phyloP scores from a whole-genome alignment of 53 echinoderm and acorn worm genomes.

The Holothuria scabra region DNA sequence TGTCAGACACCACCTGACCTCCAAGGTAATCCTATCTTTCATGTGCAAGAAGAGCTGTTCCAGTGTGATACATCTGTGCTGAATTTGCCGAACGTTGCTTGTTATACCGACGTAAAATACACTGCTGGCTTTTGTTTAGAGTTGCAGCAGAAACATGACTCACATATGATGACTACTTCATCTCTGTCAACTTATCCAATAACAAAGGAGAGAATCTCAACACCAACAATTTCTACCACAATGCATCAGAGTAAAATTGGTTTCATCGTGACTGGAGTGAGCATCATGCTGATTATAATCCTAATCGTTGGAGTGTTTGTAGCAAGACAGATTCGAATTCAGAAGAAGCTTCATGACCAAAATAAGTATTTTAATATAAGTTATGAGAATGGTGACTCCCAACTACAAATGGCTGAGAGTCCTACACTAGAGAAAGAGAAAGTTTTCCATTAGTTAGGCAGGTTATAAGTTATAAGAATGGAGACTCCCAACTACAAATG shows the following conservation, averaged over 20 bases:
- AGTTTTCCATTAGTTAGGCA: background rate
- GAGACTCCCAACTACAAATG: constrained; percentile 26
- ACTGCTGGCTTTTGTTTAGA: constrained; percentile 11
- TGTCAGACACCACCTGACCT: constrained; percentile 4
- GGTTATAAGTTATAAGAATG: background rate
- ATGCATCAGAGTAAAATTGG: background rate
- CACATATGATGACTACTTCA: background rate
- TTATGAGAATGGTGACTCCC: constrained; percentile 34
- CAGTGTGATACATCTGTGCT: constrained; percentile 8
- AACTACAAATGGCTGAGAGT: constrained; percentile 38
- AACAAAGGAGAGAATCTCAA: background rate
- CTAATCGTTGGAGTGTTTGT: constrained; percentile 1
- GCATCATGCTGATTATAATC: background rate
- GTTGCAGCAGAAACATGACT: background rate
- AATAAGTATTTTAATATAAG: constrained; percentile 51
- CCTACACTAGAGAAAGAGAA: constrained; percentile 27
- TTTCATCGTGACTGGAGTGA: background rate
- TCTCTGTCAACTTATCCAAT: background rate
- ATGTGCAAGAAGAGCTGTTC: background rate
- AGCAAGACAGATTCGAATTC: background rate
- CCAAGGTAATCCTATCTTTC: constrained; percentile 1
- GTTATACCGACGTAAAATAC: background rate
- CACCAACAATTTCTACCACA: background rate
- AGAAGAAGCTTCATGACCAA: constrained; percentile 45
- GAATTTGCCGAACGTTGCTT: background rate